Base-by-base conservation (phyloP, 2,888 invertebrate genomes). In the Dugesia japonica region DNA sequence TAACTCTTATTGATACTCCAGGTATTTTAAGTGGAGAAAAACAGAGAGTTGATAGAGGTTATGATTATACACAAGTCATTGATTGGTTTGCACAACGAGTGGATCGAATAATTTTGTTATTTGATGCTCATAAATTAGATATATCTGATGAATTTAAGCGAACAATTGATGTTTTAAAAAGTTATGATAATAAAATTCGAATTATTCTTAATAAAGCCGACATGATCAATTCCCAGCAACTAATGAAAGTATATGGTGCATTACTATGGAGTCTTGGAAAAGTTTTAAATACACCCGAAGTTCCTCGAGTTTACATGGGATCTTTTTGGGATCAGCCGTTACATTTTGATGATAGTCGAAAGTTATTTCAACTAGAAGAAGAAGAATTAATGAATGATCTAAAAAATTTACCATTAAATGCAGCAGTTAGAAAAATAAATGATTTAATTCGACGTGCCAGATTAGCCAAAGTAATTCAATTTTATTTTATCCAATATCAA, bases 1-100 rank as follows among this genome's bases (percentile, higher is more conserved):
- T 98, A 79, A 92, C 95, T 0, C 94, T 98, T 77, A 91, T 98
- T 74, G 98, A 98, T 85, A 97, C 97, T 0, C 97, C 97, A 79
- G 98, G 87, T 75, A 87, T 85, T 80, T 87, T 95, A 77, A 94
- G 94, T 0, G 77, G 77, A 26, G 94, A 95, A 85, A 95, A 97
- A 83, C 94, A 95, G 85, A 88, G 97, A 76, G 86, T 88, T 20
- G 88, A 89, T 81, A 82, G 89, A 75, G 89, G 95, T 0, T 97
- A 97, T 83, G 94, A 97, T 84, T 98, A 98, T 85, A 93, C 94
- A 28, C 71, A 73, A 9, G 80, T 81, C 13, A 74, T 80, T 28
- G 77, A 79, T 56, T 81, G 80, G 77, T 78, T 81, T 28, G 81
- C 81, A 27, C 80, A 78, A 71, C 78, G 79, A 26, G 79, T 81